Conservation (phyloP, 2,888 invertebrate genomes). For the Rhyacophila evoluta region DNA sequence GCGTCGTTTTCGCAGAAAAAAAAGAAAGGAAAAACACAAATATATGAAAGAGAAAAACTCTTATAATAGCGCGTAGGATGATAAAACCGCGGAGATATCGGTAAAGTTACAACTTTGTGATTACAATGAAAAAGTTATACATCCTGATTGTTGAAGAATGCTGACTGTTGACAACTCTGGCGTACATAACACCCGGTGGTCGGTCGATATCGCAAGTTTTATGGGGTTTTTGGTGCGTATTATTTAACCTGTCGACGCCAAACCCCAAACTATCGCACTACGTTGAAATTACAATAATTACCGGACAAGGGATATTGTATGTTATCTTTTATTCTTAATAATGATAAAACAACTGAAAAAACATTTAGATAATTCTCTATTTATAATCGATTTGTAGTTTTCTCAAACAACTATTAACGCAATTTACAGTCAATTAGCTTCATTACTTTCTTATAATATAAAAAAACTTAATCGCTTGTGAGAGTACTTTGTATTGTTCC, state of each 20-base stretch:
- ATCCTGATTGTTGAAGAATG: neutral
- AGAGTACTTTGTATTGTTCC: too few relatives aligned
- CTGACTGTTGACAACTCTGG: conserved; percentile 4
- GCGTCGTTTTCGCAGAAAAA: too few relatives aligned
- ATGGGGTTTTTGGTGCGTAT: conserved; percentile 4
- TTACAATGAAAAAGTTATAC: conserved; percentile 12
- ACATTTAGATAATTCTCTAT: too few relatives aligned
- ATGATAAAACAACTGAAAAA: too few relatives aligned
- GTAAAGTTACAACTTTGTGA: neutral
- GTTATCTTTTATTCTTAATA: neutral
- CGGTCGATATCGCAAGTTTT: conserved; percentile 2
- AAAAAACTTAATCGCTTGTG: too few relatives aligned
- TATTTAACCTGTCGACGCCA: conserved; percentile 5
- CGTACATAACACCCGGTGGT: neutral
- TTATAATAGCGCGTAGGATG: neutral
- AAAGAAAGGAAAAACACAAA: too few relatives aligned
- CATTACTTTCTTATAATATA: too few relatives aligned
- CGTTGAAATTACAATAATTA: neutral
- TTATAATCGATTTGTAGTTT: too few relatives aligned
- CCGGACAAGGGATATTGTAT: neutral
- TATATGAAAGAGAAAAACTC: neutral
- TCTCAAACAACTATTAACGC: too few relatives aligned
- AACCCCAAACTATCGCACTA: neutral
- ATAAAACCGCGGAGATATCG: conserved; percentile 7
- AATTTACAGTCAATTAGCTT: too few relatives aligned